phyloP scores from a whole-genome alignment of 2,797 vertebrate species.

The Siniperca scherzeri region DNA sequence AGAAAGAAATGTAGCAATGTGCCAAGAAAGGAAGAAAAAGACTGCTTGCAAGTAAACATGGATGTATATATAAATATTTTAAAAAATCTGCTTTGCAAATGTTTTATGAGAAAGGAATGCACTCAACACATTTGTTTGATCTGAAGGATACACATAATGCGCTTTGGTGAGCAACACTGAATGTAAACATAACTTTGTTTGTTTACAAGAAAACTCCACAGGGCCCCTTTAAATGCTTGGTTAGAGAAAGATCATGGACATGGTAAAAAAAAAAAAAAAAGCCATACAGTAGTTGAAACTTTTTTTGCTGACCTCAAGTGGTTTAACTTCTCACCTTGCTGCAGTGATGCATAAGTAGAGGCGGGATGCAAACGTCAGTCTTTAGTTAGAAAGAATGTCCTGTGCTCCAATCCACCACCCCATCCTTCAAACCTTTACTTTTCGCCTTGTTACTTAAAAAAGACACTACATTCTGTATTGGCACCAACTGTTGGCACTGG shows the following conservation, averaged over 20 bases:
- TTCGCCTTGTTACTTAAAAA: background rate
- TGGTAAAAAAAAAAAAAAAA: too few relatives aligned
- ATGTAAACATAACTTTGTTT: background rate
- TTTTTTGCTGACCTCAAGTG: too few relatives aligned
- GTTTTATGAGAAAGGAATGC: background rate
- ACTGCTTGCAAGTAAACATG: background rate
- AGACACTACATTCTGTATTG: background rate
- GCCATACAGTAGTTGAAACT: too few relatives aligned
- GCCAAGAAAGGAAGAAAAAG: background rate
- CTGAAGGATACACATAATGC: background rate
- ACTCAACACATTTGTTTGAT: background rate
- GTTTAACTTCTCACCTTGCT: too few relatives aligned
- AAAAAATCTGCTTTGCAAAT: background rate
- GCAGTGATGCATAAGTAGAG: too few relatives aligned
- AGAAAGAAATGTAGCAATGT: background rate
- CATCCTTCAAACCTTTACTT: background rate
- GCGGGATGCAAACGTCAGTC: background rate
- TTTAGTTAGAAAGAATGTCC: background rate
- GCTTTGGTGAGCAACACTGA: background rate
- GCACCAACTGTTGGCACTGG: background rate
- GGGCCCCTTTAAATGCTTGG: too few relatives aligned
- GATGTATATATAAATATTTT: too few relatives aligned
- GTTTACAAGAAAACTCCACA: background rate
- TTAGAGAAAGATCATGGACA: too few relatives aligned
- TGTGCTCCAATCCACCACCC: background rate